Conservation (phyloP, 1,140 invertebrate species). For the Popillia japonica region DNA sequence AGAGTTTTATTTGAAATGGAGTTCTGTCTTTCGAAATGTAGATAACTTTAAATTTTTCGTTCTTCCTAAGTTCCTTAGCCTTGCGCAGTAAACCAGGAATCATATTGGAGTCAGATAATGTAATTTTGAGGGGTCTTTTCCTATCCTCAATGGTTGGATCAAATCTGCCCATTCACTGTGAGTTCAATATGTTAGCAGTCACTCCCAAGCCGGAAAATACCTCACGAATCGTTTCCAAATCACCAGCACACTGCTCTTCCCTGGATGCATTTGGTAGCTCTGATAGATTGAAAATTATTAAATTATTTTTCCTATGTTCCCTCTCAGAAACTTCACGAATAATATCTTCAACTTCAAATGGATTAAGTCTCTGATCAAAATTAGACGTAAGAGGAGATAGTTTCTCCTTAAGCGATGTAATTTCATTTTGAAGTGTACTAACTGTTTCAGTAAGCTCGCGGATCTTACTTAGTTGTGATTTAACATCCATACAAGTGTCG, state of each 20-base stretch:
- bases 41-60: neutral
- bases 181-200: neutral
- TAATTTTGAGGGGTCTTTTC: neutral
- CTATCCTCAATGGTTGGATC: neutral
- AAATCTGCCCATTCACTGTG: neutral
- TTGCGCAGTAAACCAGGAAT: neutral
- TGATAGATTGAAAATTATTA: neutral
- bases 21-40: neutral
- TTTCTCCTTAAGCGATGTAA: neutral
- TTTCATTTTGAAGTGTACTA: slow-evolving; percentile 6
- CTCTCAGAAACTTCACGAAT: neutral
- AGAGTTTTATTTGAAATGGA: slow-evolving; percentile 1
- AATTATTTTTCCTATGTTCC: neutral
- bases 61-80: neutral
- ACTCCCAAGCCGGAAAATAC: slow-evolving; percentile 1
- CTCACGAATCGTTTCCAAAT: neutral
- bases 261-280: neutral
- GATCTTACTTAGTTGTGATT: neutral
- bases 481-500: neutral
- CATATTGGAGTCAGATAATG: neutral
- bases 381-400: slow-evolving; percentile 5
- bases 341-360: slow-evolving; percentile 1
- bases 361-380: neutral
- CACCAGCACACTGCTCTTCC: neutral
- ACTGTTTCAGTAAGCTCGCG: neutral